A percentile compares a stretch with the other conserved stretches of the same genome.
phyloP scores from a whole-genome alignment of 2,797 vertebrate genomes.

The Brotula barbata region DNA sequence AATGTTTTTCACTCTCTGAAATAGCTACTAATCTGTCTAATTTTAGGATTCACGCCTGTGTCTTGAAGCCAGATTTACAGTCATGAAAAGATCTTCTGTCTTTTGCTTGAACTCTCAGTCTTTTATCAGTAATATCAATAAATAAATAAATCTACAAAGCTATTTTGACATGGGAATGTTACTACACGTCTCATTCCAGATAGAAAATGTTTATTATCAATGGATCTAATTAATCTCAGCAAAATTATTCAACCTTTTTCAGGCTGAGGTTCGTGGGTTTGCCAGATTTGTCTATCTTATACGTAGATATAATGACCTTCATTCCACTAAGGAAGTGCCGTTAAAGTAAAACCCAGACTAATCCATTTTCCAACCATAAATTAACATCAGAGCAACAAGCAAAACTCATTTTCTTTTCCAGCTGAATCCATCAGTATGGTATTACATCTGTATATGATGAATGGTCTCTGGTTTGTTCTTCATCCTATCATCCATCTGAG shows the following conservation, averaged over 20 bases:
- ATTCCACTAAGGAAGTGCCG: constrained; percentile 10
- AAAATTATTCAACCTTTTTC: not conserved
- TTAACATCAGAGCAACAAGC: constrained; percentile 9
- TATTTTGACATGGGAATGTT: too few relatives aligned
- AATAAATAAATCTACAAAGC: too few relatives aligned
- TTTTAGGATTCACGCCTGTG: too few relatives aligned
- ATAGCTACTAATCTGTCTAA: too few relatives aligned
- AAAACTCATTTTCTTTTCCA: constrained; percentile 44
- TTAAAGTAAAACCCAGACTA: constrained; percentile 39
- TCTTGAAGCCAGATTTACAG: too few relatives aligned
- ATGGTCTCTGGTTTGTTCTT: constrained; percentile 39
- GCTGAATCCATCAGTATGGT: constrained; percentile 43
- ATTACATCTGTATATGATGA: constrained; percentile 46
- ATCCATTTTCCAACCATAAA: constrained; percentile 34
- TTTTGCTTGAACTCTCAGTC: too few relatives aligned
- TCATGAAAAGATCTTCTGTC: too few relatives aligned
- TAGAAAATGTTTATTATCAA: too few relatives aligned
- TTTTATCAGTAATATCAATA: too few relatives aligned
- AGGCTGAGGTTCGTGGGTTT: not conserved
- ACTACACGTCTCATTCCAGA: too few relatives aligned
- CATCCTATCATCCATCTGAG: constrained; percentile 47
- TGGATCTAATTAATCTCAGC: not conserved
- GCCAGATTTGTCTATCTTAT: constrained; percentile 5
- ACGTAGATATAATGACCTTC: constrained; percentile 14
- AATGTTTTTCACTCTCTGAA: too few relatives aligned